Percentiles rank a stretch among this genome's conserved stretches.
Conservation (phyloP, 2,888 invertebrate genomes). For the Deilephila elpenor region DNA sequence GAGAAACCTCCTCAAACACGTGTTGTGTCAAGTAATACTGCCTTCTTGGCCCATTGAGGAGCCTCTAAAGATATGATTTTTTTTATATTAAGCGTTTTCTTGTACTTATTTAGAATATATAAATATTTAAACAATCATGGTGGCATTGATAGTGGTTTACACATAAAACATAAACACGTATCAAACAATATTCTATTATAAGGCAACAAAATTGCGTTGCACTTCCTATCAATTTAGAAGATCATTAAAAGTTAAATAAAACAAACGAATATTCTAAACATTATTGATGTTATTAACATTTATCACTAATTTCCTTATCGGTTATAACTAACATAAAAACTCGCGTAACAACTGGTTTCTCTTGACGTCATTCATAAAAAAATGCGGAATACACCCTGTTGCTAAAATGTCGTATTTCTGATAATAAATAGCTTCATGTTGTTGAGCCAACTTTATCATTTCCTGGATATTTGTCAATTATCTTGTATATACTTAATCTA, state of each 20-base stretch:
- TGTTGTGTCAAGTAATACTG: too few relatives aligned
- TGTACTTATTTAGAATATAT: too few relatives aligned
- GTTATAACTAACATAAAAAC: constrained; percentile 1
- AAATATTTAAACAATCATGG: too few relatives aligned
- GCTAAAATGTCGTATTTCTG: not conserved
- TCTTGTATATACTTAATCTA: too few relatives aligned
- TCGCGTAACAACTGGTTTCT: constrained; percentile 2
- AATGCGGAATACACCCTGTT: not conserved
- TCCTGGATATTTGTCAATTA: not conserved
- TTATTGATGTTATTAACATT: not conserved
- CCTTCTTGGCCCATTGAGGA: too few relatives aligned
- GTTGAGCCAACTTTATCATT: not conserved
- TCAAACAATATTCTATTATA: too few relatives aligned
- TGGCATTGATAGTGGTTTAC: too few relatives aligned
- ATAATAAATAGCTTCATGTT: not conserved
- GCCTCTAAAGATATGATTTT: too few relatives aligned
- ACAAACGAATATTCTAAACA: not conserved
- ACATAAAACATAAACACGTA: too few relatives aligned
- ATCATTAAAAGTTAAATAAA: not conserved
- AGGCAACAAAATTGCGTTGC: not conserved
- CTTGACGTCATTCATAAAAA: constrained; percentile 7
- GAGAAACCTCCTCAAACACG: too few relatives aligned
- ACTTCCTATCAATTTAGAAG: constrained; percentile 14
- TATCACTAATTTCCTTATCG: constrained; percentile 4
- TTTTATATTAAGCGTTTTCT: too few relatives aligned